Evolutionary conservation across 2,797 vertebrate species (phyloP).

Genomic region (Enoplosus armatus): DNA sequence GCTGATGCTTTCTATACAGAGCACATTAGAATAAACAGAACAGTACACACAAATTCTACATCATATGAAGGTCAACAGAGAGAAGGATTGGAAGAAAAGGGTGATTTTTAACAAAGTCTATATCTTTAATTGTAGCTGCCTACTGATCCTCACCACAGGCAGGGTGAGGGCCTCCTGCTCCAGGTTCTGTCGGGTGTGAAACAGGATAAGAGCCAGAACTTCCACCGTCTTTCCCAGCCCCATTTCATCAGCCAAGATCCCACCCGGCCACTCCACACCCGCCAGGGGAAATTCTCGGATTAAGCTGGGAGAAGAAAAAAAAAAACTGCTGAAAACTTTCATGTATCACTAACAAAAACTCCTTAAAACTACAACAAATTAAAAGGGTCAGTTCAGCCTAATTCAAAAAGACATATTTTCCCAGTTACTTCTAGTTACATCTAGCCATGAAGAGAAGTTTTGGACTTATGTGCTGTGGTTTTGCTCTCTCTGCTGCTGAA

Average conservation of each 20-base stretch:
- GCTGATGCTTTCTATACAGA: not conserved
- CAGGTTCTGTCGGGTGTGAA: conserved; percentile 90
- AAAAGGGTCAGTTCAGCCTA: conserved; percentile 14
- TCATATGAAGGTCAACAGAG: not conserved
- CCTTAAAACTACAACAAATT: not conserved
- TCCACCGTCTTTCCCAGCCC: conserved; percentile 99
- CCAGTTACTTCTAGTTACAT: not conserved
- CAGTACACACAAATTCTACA: not conserved
- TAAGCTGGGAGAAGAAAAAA: conserved; percentile 82
- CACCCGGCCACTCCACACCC: conserved; percentile 94
- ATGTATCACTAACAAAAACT: not conserved
- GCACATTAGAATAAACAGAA: not conserved
- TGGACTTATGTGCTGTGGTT: not conserved
- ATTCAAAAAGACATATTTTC: conserved; percentile 2
- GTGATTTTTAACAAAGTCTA: not conserved
- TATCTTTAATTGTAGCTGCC: not conserved
- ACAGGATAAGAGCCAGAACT: conserved; percentile 95
- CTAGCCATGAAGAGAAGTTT: not conserved
- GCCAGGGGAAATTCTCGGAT: conserved; percentile 91
- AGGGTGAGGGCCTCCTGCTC: conserved; percentile 88
- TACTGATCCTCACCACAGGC: conserved; percentile 89
- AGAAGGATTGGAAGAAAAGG: not conserved
- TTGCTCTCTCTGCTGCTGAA: not conserved
- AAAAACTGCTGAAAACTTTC: not conserved
- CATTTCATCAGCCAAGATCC: conserved; percentile 99